Percentiles rank a stretch among this genome's conserved stretches.
Conservation (phyloP, 2,888 invertebrate genomes). For the Cactoblastis cactorum region DNA sequence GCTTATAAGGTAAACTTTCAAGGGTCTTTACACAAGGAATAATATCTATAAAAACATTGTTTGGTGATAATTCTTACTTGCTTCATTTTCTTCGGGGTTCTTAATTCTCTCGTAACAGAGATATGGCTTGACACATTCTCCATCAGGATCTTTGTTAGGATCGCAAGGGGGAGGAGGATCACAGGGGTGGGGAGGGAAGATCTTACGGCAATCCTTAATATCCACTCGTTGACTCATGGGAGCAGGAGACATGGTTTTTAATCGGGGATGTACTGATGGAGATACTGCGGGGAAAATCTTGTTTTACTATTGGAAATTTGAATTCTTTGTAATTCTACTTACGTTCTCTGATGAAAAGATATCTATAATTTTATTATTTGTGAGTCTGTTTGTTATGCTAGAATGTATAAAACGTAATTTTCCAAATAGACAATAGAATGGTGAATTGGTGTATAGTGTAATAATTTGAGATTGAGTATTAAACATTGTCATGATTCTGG, state of each 20-base stretch:
- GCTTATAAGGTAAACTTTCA: background rate
- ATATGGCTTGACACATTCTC: constrained; percentile 24
- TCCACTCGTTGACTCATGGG: constrained; percentile 20
- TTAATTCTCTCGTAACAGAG: constrained; percentile 35
- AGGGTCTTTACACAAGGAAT: background rate
- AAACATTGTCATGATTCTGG: too few species aligned
- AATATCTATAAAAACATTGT: too few species aligned
- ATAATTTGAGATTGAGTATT: too few species aligned
- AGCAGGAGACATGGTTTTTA: background rate
- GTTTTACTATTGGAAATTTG: background rate
- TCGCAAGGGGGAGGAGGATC: constrained; percentile 27
- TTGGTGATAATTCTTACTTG: background rate
- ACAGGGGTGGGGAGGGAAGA: constrained; percentile 30
- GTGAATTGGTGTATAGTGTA: too few species aligned
- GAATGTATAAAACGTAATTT: too few species aligned
- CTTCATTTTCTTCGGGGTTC: constrained; percentile 24
- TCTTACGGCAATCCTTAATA: constrained; percentile 26
- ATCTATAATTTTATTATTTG: too few species aligned
- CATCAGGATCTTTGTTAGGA: constrained; percentile 18
- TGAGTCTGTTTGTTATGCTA: too few species aligned
- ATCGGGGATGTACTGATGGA: background rate
- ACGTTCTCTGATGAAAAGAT: too few species aligned
- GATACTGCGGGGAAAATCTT: background rate
- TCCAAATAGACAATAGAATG: too few species aligned
- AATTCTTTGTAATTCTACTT: background rate